A percentile compares a stretch with the other conserved stretches of the same genome.
Evolutionary conservation across 2,797 vertebrate genomes (phyloP).

Genomic region (Chelon auratus): DNA sequence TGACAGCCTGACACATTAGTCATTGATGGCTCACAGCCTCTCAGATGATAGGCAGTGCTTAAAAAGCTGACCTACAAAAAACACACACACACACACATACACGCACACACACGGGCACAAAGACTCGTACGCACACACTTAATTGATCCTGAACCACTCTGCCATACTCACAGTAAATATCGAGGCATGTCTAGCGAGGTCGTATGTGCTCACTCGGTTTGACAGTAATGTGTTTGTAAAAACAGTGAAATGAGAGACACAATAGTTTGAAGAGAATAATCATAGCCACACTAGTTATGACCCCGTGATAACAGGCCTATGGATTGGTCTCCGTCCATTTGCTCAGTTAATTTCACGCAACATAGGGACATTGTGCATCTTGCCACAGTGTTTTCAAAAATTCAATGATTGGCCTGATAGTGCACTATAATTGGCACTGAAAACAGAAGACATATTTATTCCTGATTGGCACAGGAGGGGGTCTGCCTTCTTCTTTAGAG

Average conservation of each 20-base stretch:
- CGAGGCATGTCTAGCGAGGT: constrained; percentile 57
- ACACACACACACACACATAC: constrained; percentile 40
- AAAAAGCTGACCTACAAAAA: constrained; percentile 76
- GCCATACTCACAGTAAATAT: constrained; percentile 58
- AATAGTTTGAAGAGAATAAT: constrained; percentile 48
- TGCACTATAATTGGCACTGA: constrained; percentile 46
- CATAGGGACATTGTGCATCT: constrained; percentile 43
- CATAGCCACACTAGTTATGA: constrained; percentile 35
- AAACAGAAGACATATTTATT: constrained; percentile 53
- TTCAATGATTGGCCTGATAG: constrained; percentile 44
- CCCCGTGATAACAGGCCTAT: constrained; percentile 36
- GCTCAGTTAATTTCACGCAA: constrained; percentile 54
- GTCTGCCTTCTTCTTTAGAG: constrained; percentile 31
- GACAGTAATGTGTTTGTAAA: constrained; percentile 63
- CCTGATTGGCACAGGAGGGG: constrained; percentile 45
- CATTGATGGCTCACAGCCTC: constrained; percentile 81
- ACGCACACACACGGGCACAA: constrained; percentile 25
- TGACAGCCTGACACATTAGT: constrained; percentile 84
- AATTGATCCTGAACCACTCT: constrained; percentile 72
- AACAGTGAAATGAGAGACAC: constrained; percentile 48
- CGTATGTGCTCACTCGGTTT: constrained; percentile 44
- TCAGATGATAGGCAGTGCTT: constrained; percentile 77
- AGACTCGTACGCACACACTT: constrained; percentile 45
- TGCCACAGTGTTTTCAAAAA: constrained; percentile 32
- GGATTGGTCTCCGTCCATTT: constrained; percentile 49